Conservation (phyloP, 2,797 vertebrate genomes). For the Mastacembelus armatus region DNA sequence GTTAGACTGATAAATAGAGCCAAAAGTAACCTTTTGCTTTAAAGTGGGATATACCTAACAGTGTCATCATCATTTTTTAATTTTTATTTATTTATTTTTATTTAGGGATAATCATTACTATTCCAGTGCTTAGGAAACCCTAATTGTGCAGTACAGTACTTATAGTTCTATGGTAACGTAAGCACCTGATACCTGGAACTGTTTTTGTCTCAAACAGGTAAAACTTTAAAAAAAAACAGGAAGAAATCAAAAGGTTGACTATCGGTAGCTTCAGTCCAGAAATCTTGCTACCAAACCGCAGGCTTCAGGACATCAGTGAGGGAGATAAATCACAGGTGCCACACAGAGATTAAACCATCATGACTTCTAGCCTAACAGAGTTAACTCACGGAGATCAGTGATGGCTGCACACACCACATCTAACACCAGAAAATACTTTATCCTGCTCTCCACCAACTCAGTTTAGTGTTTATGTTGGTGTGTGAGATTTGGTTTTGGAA, state of each 20-base stretch:
- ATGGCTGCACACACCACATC: constrained; percentile 34
- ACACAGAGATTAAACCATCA: constrained; percentile 45
- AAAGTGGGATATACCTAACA: constrained; percentile 35
- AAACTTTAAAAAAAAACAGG: no score
- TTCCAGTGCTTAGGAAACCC: no score
- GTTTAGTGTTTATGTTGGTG: background rate
- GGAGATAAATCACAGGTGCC: constrained; percentile 28
- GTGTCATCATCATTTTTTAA: constrained; percentile 1
- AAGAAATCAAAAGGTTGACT: background rate
- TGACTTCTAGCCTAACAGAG: constrained; percentile 31
- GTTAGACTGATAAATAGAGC: constrained; percentile 60
- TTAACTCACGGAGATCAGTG: constrained; percentile 49
- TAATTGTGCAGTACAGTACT: no score
- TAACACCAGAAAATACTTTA: constrained; percentile 41
- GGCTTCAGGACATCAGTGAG: constrained; percentile 49
- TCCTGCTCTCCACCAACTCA: background rate
- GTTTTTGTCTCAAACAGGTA: background rate
- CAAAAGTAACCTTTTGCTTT: constrained; percentile 48
- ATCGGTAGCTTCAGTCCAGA: constrained; percentile 15
- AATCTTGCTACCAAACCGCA: constrained; percentile 28
- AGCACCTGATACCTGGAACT: background rate
- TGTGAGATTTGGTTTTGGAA: background rate
- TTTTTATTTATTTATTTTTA: no score
- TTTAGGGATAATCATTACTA: no score
- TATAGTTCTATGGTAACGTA: background rate